Evolutionary conservation across 2,113 vertebrate genomes (phyloP), one percentile per base, ranked within the genome.

Genomic region (Tapirus terrestris): DNA sequence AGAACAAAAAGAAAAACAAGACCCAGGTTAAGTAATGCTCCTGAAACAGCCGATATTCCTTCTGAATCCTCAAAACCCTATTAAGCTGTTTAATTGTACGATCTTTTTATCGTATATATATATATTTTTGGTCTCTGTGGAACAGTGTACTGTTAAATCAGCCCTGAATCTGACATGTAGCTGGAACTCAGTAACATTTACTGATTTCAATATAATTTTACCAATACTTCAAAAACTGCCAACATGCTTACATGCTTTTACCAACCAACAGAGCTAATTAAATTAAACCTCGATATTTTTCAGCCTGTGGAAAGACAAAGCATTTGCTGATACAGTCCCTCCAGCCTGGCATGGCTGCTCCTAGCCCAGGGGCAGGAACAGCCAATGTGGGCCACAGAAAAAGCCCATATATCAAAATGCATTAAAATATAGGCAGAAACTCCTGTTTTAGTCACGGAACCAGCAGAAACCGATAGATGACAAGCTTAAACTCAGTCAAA

Each of bases 1-100:
- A 92, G 43, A 85, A 79, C 23, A 88, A 89, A 79, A 80, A 85
- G 31, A 31, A 81, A 90, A 86, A 61, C 36, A 91, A 58, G 43
- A 96, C 45, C 20, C 36, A 11, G 13, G 13, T 56, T 60, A 79
- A 56, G 79, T 20, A 20, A 91, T 36, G 56, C 6, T 39, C 58
- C 9, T 11, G 3, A 58, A 56, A 81, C 1, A 92, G 39, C 29
- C 45, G 5, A 3, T 0, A n/a, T 61, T 39, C 9, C 25, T 61
- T 82, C 33, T 48, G 51, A 91, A 33, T 84, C 39, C 56, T 39
- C 43, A 51, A 61, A 87, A 60, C 27, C 36, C 8, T 14, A 45
- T 2, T 9, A 73, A 70, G 76, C 33, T 61, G 4, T 80, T 92
- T 92, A 58, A 82, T 4, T 48, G 53, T 16, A 51, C 25, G 10